Conservation (phyloP, 2,113 vertebrate genomes). For the Mormoops blainvillei region DNA sequence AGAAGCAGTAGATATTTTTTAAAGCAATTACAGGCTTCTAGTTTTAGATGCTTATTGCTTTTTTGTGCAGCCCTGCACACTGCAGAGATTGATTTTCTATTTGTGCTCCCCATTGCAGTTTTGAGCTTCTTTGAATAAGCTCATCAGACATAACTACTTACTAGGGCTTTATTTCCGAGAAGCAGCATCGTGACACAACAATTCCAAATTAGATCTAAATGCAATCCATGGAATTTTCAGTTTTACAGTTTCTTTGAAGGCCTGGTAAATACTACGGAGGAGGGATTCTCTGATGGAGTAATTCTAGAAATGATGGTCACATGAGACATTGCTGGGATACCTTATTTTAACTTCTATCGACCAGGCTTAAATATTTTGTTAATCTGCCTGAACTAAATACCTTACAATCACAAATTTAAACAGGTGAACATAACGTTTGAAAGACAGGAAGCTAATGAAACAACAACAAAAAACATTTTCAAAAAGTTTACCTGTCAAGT, state of each 20-base stretch:
- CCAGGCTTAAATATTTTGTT: slow-evolving; percentile 52
- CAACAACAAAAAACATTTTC: not conserved
- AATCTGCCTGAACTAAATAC: slow-evolving; percentile 65
- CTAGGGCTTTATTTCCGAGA: slow-evolving; percentile 24
- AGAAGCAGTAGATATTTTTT: not conserved
- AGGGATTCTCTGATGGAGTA: slow-evolving; percentile 60
- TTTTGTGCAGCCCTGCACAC: not conserved
- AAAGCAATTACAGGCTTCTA: not conserved
- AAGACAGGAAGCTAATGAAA: not conserved
- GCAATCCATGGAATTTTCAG: slow-evolving; percentile 59
- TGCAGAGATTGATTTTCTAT: slow-evolving; percentile 55
- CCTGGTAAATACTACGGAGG: slow-evolving; percentile 56
- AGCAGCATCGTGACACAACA: slow-evolving; percentile 59
- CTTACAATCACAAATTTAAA: slow-evolving; percentile 2
- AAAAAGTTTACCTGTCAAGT: not conserved
- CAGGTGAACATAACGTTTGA: not conserved
- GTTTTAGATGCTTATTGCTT: not conserved
- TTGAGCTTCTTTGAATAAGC: slow-evolving; percentile 58
- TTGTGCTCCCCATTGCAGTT: slow-evolving; percentile 43
- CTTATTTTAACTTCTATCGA: slow-evolving; percentile 73
- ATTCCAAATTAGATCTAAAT: slow-evolving; percentile 73
- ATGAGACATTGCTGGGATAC: slow-evolving; percentile 63
- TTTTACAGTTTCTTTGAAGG: slow-evolving; percentile 47
- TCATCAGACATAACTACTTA: slow-evolving; percentile 48
- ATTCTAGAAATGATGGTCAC: slow-evolving; percentile 68